phyloP scores from a whole-genome alignment of 2,888 invertebrate genomes.

The Mactromeris polynyma region DNA sequence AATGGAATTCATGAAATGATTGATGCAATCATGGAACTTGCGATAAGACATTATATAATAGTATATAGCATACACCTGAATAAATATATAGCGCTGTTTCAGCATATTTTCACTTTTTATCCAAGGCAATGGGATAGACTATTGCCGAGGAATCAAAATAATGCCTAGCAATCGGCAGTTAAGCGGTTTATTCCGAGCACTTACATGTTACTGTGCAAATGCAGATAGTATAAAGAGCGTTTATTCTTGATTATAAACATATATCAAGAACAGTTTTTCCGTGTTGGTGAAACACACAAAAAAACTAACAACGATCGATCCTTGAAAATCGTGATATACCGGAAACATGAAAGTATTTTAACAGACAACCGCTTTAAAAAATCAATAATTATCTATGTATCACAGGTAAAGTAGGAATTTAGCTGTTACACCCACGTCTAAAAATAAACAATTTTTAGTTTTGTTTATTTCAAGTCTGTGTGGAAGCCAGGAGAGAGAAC shows the following conservation, averaged over 20 bases:
- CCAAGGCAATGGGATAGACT: background rate
- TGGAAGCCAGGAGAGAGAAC: background rate
- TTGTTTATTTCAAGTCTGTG: background rate
- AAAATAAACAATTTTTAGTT: background rate
- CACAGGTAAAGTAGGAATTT: background rate
- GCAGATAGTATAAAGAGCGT: background rate
- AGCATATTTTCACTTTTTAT: background rate
- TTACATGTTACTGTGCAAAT: background rate
- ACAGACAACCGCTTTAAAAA: background rate
- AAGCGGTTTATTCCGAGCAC: background rate
- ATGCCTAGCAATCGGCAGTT: background rate
- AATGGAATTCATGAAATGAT: too few species aligned
- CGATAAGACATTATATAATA: too few species aligned
- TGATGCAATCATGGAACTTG: too few species aligned
- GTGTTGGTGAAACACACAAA: background rate
- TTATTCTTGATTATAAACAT: too few species aligned
- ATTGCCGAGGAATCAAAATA: background rate
- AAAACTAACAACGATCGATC: too few species aligned
- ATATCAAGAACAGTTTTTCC: background rate
- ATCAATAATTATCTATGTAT: background rate
- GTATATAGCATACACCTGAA: too few species aligned
- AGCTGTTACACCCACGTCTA: background rate
- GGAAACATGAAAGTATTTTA: background rate
- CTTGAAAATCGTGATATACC: background rate
- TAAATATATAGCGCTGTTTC: background rate